Evolutionary conservation across 2,888 invertebrate genomes (phyloP).

Genomic region (Morinoia aosen): DNA sequence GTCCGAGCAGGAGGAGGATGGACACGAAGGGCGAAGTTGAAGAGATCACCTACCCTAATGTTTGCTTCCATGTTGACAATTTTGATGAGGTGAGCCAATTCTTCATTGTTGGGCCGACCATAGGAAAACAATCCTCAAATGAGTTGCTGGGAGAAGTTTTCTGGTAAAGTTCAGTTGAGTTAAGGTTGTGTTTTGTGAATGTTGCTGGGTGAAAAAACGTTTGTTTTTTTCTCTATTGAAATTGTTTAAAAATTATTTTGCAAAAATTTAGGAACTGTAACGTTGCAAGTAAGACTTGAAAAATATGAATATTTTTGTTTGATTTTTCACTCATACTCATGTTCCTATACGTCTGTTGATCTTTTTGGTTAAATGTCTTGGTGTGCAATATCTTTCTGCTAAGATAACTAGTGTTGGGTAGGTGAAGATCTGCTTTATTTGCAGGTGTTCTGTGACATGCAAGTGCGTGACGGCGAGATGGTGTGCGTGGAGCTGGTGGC

Average conservation of each 20-base stretch:
- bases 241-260: too few relatives aligned
- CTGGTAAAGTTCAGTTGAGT: too few relatives aligned
- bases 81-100: slow-evolving; percentile 87
- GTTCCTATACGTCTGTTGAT: neutral
- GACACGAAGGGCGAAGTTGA: slow-evolving; percentile 98
- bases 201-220: neutral
- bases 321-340: too few relatives aligned
- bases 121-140: neutral
- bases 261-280: too few relatives aligned
- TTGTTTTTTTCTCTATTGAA: too few relatives aligned
- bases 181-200: neutral
- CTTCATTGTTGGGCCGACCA: neutral
- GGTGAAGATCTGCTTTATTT: neutral
- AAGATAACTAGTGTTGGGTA: neutral
- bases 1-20: slow-evolving; percentile 96
- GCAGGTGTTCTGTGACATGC: slow-evolving; percentile 92
- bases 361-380: neutral
- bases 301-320: too few relatives aligned
- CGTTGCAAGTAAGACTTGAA: too few relatives aligned
- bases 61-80: slow-evolving; percentile 99
- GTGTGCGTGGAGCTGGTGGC: slow-evolving; percentile 98
- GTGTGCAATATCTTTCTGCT: neutral
- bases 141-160: too few relatives aligned
- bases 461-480: slow-evolving; percentile 98
- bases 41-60: slow-evolving; percentile 98